Evolutionary conservation across 2,797 vertebrate species (phyloP).

Genomic region (Poecilia gillii): DNA sequence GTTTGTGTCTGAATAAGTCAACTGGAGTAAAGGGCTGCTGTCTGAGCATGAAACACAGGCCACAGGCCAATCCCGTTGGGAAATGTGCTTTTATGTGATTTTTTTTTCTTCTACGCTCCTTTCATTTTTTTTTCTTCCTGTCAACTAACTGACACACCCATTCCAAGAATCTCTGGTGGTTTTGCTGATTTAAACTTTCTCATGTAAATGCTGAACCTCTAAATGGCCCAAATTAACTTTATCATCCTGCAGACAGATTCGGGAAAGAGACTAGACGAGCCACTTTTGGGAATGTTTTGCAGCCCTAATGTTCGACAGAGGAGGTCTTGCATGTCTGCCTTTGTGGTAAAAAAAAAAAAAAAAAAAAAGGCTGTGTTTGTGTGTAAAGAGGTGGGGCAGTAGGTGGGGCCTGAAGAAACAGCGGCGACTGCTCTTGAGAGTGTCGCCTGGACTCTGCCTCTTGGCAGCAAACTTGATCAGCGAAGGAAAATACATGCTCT

Average conservation of each 20-base stretch:
- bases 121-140: slow-evolving; percentile 53
- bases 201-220: slow-evolving; percentile 71
- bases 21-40: slow-evolving; percentile 20
- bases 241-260: slow-evolving; percentile 64
- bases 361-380: slow-evolving; percentile 32
- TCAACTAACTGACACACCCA: slow-evolving; percentile 78
- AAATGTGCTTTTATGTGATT: slow-evolving; percentile 65
- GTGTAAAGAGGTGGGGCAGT: slow-evolving; percentile 46
- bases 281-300: slow-evolving; percentile 57
- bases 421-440: slow-evolving; percentile 72
- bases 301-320: slow-evolving; percentile 50
- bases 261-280: slow-evolving; percentile 52
- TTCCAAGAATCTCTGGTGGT: slow-evolving; percentile 78
- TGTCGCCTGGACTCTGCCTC: slow-evolving; percentile 75
- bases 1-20: slow-evolving; percentile 22
- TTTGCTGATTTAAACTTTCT: slow-evolving; percentile 71
- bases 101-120: slow-evolving; percentile 34
- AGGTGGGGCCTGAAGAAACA: slow-evolving; percentile 65
- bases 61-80: slow-evolving; percentile 51
- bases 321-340: slow-evolving; percentile 59
- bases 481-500: slow-evolving; percentile 75
- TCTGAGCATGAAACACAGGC: slow-evolving; percentile 37
- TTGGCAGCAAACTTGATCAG: slow-evolving; percentile 79
- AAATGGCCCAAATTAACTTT: slow-evolving; percentile 63
- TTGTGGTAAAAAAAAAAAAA: slow-evolving; percentile 41